Percentiles rank a stretch among this genome's conserved stretches.
These are phyloP conservation scores for Drosophila grimshawi DNA, from an alignment of 1,140 invertebrate species.

Conservation along the genomic window DNA sequence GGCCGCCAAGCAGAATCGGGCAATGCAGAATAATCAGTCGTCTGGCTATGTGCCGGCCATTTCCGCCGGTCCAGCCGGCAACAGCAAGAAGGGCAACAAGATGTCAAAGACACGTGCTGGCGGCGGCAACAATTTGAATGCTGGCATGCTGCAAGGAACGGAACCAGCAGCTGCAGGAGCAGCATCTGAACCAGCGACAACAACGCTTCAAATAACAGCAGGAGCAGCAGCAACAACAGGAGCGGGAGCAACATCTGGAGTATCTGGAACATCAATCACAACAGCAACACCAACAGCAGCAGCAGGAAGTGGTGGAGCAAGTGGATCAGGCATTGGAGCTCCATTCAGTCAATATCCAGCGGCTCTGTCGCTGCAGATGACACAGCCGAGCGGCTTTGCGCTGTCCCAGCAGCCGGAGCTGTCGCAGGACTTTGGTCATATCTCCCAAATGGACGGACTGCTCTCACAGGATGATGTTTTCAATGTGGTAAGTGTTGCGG, in stretches of 20 bases:
- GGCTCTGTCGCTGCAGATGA: slow-evolving; percentile 88
- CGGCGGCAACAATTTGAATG: slow-evolving; percentile 5
- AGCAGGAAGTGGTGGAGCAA: background rate
- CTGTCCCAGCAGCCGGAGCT: slow-evolving; percentile 93
- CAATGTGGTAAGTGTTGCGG: slow-evolving; percentile 63
- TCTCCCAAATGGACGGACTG: slow-evolving; percentile 97
- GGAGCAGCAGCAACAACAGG: slow-evolving; percentile 10
- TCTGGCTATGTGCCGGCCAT: slow-evolving; percentile 21
- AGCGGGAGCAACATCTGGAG: background rate
- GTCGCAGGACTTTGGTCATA: slow-evolving; percentile 96
- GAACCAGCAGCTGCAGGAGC: background rate
- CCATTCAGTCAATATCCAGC: slow-evolving; percentile 85
- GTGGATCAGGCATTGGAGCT: background rate
- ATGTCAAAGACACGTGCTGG: slow-evolving; percentile 12
- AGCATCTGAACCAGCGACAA: background rate
- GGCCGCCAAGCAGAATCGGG: slow-evolving; percentile 78
- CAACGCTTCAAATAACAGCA: background rate
- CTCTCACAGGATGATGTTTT: slow-evolving; percentile 92
- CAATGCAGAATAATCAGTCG: slow-evolving; percentile 28
- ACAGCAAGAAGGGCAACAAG: slow-evolving; percentile 42
- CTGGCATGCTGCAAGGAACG: background rate
- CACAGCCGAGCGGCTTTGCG: slow-evolving; percentile 87
- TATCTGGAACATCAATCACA: background rate
- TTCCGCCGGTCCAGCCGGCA: background rate
- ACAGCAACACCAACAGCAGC: background rate